phyloP scores from a whole-genome alignment of 2,797 vertebrate genomes.

The Parauchenoglanis ngamensis region DNA sequence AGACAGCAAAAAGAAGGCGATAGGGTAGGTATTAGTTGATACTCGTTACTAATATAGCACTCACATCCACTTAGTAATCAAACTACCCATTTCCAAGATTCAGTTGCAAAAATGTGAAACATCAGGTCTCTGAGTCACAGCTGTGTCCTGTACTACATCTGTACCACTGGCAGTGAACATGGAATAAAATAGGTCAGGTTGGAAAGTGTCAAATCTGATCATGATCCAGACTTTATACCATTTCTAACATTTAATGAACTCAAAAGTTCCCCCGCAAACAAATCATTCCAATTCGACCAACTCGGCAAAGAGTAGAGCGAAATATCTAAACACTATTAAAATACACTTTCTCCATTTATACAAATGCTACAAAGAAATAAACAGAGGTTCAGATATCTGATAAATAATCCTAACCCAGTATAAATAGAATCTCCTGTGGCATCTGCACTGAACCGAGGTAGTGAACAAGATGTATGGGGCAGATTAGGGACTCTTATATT shows the following conservation, averaged over 20 bases:
- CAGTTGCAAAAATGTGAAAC: not conserved
- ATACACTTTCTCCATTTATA: conserved; percentile 54
- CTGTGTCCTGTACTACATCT: not conserved
- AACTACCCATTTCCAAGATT: not conserved
- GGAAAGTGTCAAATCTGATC: not conserved
- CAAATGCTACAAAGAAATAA: conserved; percentile 48
- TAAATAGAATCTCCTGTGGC: conserved; percentile 51
- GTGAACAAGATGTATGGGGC: conserved; percentile 44
- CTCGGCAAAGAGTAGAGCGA: not conserved
- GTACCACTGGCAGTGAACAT: not conserved
- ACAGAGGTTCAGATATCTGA: conserved; percentile 44
- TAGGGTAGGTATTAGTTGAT: not conserved
- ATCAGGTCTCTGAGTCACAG: not conserved
- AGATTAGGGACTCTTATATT: conserved; percentile 47
- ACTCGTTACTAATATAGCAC: not conserved
- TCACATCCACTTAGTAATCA: not conserved
- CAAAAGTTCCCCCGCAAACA: not conserved
- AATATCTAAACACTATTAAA: conserved; percentile 51
- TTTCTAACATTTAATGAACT: not conserved
- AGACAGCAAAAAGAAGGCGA: not conserved
- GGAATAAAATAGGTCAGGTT: not conserved
- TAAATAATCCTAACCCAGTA: conserved; percentile 51
- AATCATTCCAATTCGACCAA: not conserved
- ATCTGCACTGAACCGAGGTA: conserved; percentile 23
- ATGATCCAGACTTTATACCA: not conserved